Conservation (phyloP, 2,113 vertebrate species). For the Tenrec ecaudatus region DNA sequence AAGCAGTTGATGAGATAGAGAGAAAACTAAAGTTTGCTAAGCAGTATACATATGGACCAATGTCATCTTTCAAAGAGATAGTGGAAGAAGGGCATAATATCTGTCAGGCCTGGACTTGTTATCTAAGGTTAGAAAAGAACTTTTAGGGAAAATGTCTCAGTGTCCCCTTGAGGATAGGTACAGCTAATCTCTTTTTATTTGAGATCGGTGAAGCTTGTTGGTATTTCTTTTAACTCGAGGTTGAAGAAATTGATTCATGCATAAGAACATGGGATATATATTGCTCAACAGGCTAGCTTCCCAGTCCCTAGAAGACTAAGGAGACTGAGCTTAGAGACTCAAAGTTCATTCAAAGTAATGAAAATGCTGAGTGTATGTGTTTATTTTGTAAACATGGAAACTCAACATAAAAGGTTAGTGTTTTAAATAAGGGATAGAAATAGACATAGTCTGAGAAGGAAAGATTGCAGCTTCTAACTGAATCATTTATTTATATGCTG, state of each 20-base stretch:
- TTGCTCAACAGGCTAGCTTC: slow-evolving; percentile 14
- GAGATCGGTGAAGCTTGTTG: not conserved
- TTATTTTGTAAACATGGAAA: not conserved
- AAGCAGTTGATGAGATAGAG: slow-evolving; percentile 17
- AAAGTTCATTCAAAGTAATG: not conserved
- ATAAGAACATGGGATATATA: not conserved
- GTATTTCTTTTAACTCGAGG: not conserved
- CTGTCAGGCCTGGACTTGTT: not conserved
- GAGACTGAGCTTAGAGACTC: not conserved
- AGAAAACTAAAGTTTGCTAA: not conserved
- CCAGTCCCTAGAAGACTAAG: not conserved
- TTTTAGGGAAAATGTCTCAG: not conserved
- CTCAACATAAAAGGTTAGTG: not conserved
- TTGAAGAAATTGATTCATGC: not conserved
- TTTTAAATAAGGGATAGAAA: not conserved
- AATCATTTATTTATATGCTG: not conserved
- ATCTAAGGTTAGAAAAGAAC: not conserved
- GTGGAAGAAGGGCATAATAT: not conserved
- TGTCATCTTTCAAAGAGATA: slow-evolving; percentile 5
- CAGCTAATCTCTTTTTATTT: not conserved
- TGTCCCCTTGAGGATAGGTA: not conserved
- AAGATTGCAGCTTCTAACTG: slow-evolving; percentile 3
- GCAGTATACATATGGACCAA: not conserved
- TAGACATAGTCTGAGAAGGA: not conserved
- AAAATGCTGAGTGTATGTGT: not conserved